Evolutionary conservation across 2,888 invertebrate species (phyloP).

Genomic region (Drosophila cognata): DNA sequence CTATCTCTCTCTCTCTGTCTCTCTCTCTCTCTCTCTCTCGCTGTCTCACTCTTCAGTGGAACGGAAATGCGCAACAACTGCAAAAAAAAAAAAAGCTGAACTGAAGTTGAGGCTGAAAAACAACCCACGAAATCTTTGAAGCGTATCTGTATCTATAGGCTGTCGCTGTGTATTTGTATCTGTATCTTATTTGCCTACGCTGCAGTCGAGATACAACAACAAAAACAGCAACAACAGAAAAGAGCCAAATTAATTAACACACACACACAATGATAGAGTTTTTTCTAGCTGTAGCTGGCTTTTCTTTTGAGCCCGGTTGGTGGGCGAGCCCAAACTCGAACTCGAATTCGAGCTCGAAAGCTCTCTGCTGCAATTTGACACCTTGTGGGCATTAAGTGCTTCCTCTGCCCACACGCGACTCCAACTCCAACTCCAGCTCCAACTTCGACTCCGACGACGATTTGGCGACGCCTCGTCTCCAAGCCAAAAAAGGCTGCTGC

Average conservation of each 20-base stretch:
- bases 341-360: conserved; percentile 26
- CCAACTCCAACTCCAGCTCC: conserved; percentile 20
- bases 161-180: conserved; percentile 41
- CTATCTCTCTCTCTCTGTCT: neutral
- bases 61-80: conserved; percentile 62
- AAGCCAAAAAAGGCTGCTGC: conserved; percentile 68
- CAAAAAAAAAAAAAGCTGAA: conserved; percentile 14
- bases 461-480: conserved; percentile 72
- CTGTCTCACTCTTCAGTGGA: conserved; percentile 27
- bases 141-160: conserved; percentile 54
- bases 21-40: neutral
- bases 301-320: conserved; percentile 42
- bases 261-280: conserved; percentile 28
- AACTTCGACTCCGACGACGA: conserved; percentile 16
- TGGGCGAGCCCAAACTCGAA: conserved; percentile 27
- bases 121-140: conserved; percentile 70
- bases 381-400: conserved; percentile 84
- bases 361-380: conserved; percentile 81
- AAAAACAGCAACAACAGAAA: conserved; percentile 6
- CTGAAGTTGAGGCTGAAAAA: conserved; percentile 18
- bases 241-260: conserved; percentile 64
- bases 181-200: conserved; percentile 76
- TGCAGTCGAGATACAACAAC: conserved; percentile 34
- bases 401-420: conserved; percentile 82
- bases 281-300: conserved; percentile 50